These are phyloP conservation scores for Ctenopoma kingsleyae DNA, from an alignment of 2,797 vertebrate species.

Conservation along the genomic window DNA sequence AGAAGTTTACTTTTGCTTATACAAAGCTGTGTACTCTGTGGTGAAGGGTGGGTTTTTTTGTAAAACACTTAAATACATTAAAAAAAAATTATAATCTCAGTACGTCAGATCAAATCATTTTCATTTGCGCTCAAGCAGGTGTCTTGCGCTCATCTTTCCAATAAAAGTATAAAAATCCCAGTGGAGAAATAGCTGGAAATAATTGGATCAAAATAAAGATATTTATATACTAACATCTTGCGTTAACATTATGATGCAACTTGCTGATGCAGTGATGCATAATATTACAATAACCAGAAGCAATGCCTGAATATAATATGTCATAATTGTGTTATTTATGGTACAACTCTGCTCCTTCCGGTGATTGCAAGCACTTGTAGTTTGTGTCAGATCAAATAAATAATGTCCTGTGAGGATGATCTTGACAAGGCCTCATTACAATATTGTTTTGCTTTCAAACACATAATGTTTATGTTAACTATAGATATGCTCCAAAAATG, in stretches of 20 bases:
- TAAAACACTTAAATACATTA: not conserved
- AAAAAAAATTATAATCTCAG: not conserved
- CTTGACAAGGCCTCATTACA: not conserved
- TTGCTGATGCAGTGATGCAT: constrained; percentile 24
- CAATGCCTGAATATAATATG: constrained; percentile 24
- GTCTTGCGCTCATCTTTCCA: not conserved
- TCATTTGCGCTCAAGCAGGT: not conserved
- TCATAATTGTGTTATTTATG: constrained; percentile 37
- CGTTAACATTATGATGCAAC: constrained; percentile 15
- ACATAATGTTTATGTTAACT: not conserved
- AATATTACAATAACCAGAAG: constrained; percentile 33
- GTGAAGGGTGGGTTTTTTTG: constrained; percentile 4
- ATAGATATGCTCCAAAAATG: not conserved
- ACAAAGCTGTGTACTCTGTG: constrained; percentile 16
- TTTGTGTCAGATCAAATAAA: constrained; percentile 6
- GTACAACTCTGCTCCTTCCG: not conserved
- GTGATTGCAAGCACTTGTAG: not conserved
- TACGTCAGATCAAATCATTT: not conserved
- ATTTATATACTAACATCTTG: not conserved
- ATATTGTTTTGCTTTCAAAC: not conserved
- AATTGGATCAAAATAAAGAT: not conserved
- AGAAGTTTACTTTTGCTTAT: constrained; percentile 18
- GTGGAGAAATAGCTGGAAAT: not conserved
- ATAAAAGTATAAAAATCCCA: not conserved
- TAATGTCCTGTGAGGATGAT: not conserved